Conservation (phyloP, 2,888 invertebrate genomes). For the Hoplodrina blanda region DNA sequence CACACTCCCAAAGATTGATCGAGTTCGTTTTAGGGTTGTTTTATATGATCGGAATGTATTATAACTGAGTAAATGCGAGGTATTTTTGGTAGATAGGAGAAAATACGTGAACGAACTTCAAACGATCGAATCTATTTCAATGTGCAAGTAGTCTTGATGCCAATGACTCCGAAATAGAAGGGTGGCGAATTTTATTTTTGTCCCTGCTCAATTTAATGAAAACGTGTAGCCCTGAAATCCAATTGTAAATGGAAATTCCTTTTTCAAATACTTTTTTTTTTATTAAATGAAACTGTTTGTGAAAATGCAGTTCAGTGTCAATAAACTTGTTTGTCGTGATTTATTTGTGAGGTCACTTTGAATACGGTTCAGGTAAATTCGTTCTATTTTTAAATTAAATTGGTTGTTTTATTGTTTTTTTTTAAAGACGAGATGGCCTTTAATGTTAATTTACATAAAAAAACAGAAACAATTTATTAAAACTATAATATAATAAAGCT, state of each 20-base stretch:
- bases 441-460: neutral
- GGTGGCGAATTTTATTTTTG: conserved; percentile 40
- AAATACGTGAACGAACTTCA: conserved; percentile 49
- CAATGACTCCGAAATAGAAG: conserved; percentile 40
- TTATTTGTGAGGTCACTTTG: conserved; percentile 5
- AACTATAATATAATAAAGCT: too few relatives aligned
- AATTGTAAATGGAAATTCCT: conserved; percentile 32
- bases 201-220: conserved; percentile 43
- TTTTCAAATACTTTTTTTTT: conserved; percentile 24
- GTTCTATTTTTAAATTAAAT: neutral
- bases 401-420: neutral
- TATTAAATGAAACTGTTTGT: conserved; percentile 29
- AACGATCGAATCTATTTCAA: conserved; percentile 42
- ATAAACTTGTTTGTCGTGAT: conserved; percentile 17
- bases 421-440: neutral
- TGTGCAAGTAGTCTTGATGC: conserved; percentile 33
- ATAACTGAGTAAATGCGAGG: conserved; percentile 29
- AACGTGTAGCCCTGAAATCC: conserved; percentile 34
- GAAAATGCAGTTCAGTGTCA: conserved; percentile 17
- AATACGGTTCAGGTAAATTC: neutral
- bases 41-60: conserved; percentile 36
- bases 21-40: conserved; percentile 25
- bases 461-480: neutral
- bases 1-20: conserved; percentile 20
- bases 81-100: conserved; percentile 35